Base-by-base conservation (phyloP, 2,797 vertebrate species). In the Eidolon dupreanum region DNA sequence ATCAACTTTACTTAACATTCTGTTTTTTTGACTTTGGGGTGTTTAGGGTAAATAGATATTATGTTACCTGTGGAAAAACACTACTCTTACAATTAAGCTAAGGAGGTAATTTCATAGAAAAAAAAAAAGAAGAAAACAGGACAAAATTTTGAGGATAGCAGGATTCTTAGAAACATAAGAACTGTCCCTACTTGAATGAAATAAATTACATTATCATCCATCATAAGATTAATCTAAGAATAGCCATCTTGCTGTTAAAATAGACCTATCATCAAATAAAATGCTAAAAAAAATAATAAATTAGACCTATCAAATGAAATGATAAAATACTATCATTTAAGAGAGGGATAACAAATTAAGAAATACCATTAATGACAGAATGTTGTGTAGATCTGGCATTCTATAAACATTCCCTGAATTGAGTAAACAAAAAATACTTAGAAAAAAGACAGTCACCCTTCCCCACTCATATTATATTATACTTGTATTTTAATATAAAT, bases 31-130 rank as follows among this genome's bases (percentile, higher is more conserved):
- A 97, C 95, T 95, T 82, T 97, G 79, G 88, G 0, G 65, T 97
- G 79, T 97, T 98, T 97, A 97, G 85, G 93, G 85, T 97, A 97
- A 98, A 90, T 97, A 94, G 93, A 95, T 95, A 97, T 96, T 94
- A 97, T 96, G 78, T 94, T 96, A 97, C 88, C 93, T 96, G 89
- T 94, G 66, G 93, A 97, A 97, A 97, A 98, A 98, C 12, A 96
- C n/a, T 81, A 63, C 7, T 78, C 6, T 90, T 2, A 6, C 88
- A 97, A 92, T 84, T 96, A 97, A 94, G 96, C 95, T 91, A 97
- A 95, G 71, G 93, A 98, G 89, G 75, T 97, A 95, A 96, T 97
- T 98, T 97, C 87, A 96, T 96, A 95, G 49, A 5, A 49, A 49
- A 49, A 49, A 15, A 46, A 92, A 97, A 97, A 96, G 33, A 96